These are phyloP conservation scores for Byasa hedistus DNA, from an alignment of 2,888 invertebrate species.

Conservation along the genomic window DNA sequence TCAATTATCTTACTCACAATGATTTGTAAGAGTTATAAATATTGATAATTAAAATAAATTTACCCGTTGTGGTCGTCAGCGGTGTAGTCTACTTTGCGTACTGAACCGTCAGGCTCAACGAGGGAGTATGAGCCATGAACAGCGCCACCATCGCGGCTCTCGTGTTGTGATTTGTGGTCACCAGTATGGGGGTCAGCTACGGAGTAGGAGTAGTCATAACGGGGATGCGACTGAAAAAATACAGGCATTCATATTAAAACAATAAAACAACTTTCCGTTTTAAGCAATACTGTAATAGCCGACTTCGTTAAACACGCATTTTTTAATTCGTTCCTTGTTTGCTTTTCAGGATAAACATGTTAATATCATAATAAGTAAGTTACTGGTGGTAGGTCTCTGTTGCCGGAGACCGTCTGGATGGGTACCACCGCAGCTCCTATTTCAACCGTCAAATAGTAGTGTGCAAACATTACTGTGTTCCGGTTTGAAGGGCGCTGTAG, in stretches of 20 bases:
- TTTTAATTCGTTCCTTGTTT: too few species aligned
- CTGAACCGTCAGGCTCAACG: slow-evolving; percentile 82
- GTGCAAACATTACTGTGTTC: too few species aligned
- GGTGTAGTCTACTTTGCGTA: slow-evolving; percentile 82
- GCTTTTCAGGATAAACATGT: too few species aligned
- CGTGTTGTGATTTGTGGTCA: slow-evolving; percentile 81
- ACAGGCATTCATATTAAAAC: too few species aligned
- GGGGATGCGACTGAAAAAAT: slow-evolving; percentile 75
- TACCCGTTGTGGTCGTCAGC: slow-evolving; percentile 82
- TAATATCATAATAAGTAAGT: too few species aligned
- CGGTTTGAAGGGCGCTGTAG: too few species aligned
- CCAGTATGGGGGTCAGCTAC: slow-evolving; percentile 82
- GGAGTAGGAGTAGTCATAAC: slow-evolving; percentile 82
- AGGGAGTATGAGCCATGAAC: slow-evolving; percentile 84
- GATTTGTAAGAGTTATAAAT: neutral
- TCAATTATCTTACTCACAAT: neutral
- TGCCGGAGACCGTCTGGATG: too few species aligned
- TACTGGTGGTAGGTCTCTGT: too few species aligned
- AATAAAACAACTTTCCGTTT: neutral
- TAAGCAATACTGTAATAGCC: neutral
- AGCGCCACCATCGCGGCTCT: slow-evolving; percentile 81
- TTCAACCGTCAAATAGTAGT: too few species aligned
- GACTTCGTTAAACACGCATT: neutral
- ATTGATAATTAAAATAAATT: slow-evolving; percentile 35
- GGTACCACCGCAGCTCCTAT: too few species aligned